phyloP scores from a whole-genome alignment of 2,797 vertebrate species.

The Lithobates sylvaticus region DNA sequence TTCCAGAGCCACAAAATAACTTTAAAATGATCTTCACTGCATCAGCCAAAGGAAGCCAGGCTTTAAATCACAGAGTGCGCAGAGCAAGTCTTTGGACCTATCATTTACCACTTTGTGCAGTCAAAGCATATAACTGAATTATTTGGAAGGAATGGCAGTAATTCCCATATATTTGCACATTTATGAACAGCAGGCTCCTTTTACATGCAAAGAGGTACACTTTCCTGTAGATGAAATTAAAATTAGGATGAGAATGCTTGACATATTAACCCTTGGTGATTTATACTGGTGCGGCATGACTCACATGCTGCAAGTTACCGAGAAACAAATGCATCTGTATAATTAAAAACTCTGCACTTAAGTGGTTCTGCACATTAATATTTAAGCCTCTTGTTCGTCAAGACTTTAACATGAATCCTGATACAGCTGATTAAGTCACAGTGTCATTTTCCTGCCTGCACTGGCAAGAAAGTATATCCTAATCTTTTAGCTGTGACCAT shows the following conservation, averaged over 20 bases:
- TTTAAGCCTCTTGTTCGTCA: slow-evolving; percentile 48
- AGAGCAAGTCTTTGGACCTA: slow-evolving; percentile 69
- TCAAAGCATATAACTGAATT: slow-evolving; percentile 76
- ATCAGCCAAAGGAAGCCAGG: slow-evolving; percentile 70
- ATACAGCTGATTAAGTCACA: slow-evolving; percentile 58
- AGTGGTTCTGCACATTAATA: slow-evolving; percentile 52
- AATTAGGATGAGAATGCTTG: slow-evolving; percentile 65
- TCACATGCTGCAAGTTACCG: slow-evolving; percentile 42
- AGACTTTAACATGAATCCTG: slow-evolving; percentile 44
- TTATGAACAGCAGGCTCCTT: slow-evolving; percentile 71
- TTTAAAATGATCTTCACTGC: slow-evolving; percentile 68
- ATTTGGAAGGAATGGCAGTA: slow-evolving; percentile 70
- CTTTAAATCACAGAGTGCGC: slow-evolving; percentile 71
- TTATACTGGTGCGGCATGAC: slow-evolving; percentile 56
- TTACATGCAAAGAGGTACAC: slow-evolving; percentile 68
- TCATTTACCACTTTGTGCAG: slow-evolving; percentile 70
- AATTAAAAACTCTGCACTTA: slow-evolving; percentile 56
- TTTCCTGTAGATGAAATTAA: slow-evolving; percentile 62
- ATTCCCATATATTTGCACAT: slow-evolving; percentile 66
- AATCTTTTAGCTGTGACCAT: slow-evolving; percentile 62
- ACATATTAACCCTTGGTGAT: slow-evolving; percentile 63
- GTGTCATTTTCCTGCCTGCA: slow-evolving; percentile 61
- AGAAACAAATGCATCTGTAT: slow-evolving; percentile 61
- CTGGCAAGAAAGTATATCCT: slow-evolving; percentile 63
- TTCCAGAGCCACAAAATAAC: slow-evolving; percentile 61